phyloP scores from a whole-genome alignment of 1,140 invertebrate genomes.

The Drosophila tropicalis region DNA sequence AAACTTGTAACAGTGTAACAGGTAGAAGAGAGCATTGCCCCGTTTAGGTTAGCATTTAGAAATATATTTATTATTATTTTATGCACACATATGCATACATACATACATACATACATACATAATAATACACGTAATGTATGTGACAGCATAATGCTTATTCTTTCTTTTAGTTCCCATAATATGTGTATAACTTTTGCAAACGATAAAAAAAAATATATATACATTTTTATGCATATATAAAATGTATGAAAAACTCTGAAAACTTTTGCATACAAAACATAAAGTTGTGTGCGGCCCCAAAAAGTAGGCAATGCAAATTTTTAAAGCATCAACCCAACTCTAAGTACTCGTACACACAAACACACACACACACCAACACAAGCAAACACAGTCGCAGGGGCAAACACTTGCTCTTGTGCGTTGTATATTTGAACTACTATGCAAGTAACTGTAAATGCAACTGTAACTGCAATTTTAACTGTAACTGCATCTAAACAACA shows the following conservation, averaged over 20 bases:
- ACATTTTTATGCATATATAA: not conserved
- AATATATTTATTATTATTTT: slow-evolving; percentile 19
- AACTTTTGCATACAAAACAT: slow-evolving; percentile 25
- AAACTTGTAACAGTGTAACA: not conserved
- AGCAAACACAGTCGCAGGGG: not conserved
- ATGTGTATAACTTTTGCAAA: slow-evolving; percentile 62
- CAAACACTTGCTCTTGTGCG: not conserved
- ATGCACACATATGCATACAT: slow-evolving; percentile 39
- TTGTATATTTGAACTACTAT: slow-evolving; percentile 26
- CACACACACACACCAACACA: not conserved
- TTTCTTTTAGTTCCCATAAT: slow-evolving; percentile 41
- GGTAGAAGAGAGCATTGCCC: not conserved
- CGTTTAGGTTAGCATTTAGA: not conserved
- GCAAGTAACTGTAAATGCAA: slow-evolving; percentile 36
- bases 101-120: slow-evolving; percentile 47
- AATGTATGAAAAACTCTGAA: slow-evolving; percentile 8
- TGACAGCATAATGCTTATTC: slow-evolving; percentile 30
- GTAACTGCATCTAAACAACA: slow-evolving; percentile 74
- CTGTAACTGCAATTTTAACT: slow-evolving; percentile 55
- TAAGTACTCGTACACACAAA: slow-evolving; percentile 12
- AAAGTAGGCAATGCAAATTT: slow-evolving; percentile 67
- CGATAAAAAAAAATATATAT: slow-evolving; percentile 4
- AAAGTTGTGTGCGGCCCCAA: slow-evolving; percentile 10
- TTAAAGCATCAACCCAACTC: slow-evolving; percentile 38
- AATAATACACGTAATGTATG: slow-evolving; percentile 72